Evolutionary conservation across 1,140 invertebrate species (phyloP).

Genomic region (Pollicipes pollicipes): DNA sequence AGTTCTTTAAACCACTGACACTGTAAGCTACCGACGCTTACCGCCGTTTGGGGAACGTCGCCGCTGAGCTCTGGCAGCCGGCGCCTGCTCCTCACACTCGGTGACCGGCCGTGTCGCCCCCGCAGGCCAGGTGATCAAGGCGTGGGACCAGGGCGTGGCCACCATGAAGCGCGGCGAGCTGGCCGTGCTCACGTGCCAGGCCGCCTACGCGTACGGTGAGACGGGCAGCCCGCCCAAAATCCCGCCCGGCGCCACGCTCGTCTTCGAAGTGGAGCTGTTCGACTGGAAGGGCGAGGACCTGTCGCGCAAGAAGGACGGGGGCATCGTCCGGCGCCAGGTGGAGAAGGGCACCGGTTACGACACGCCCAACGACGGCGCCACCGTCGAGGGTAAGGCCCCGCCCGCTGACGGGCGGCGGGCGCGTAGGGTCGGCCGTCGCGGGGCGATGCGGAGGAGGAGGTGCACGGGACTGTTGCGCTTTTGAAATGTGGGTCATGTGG

Average conservation of each 20-base stretch:
- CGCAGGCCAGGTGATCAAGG: conserved; percentile 66
- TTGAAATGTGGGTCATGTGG: no score
- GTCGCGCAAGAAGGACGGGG: conserved; percentile 58
- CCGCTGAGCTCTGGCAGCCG: no score
- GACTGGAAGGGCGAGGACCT: conserved; percentile 74
- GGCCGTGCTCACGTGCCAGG: conserved; percentile 60
- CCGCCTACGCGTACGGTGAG: conserved; percentile 82
- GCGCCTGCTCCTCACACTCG: no score
- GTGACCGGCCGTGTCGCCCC: no score
- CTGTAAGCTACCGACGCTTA: no score
- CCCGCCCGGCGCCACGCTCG: conserved; percentile 69
- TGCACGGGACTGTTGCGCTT: no score
- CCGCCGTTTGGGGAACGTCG: no score
- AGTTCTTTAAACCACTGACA: no score
- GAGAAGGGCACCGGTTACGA: conserved; percentile 43
- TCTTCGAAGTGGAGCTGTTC: conserved; percentile 83
- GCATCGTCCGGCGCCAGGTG: conserved; percentile 55
- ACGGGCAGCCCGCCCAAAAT: conserved; percentile 70
- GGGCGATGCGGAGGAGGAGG: no score
- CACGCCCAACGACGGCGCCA: conserved; percentile 57
- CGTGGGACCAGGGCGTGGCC: conserved; percentile 83
- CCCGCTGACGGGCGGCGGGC: no score
- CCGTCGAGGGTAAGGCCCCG: conserved; percentile 45
- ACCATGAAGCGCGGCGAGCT: conserved; percentile 87
- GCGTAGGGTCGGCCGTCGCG: no score